Conservation (phyloP, 1,140 invertebrate species). For the Drosophila melanica region DNA sequence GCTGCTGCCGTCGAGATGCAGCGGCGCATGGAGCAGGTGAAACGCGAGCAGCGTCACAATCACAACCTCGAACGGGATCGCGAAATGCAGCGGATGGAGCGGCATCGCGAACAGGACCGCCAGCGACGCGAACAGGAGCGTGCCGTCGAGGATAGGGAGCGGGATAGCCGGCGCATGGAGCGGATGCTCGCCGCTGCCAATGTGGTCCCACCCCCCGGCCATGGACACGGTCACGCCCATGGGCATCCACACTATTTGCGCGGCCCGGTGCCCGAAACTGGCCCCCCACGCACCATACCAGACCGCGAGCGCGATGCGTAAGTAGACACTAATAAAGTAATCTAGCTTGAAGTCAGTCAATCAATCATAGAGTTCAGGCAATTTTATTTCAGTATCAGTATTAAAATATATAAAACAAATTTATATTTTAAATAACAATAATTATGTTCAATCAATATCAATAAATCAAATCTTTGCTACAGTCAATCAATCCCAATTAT, state of each 20-base stretch:
- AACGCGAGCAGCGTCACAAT: conserved; percentile 67
- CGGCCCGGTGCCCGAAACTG: conserved; percentile 59
- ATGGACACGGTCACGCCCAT: conserved; percentile 45
- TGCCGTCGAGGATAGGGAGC: conserved; percentile 75
- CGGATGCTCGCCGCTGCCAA: conserved; percentile 60
- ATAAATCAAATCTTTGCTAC: no score
- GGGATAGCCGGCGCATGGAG: conserved; percentile 72
- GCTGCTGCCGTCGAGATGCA: conserved; percentile 60
- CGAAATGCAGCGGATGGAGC: conserved; percentile 63
- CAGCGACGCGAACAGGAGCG: conserved; percentile 80
- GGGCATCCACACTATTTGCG: conserved; percentile 65
- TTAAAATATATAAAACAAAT: no score
- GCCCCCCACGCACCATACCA: conserved; percentile 77
- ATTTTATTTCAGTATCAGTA: no score
- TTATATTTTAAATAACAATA: no score
- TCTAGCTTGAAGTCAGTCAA: background rate
- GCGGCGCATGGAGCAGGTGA: conserved; percentile 66
- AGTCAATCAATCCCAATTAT: no score
- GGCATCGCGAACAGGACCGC: conserved; percentile 67
- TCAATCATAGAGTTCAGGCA: no score
- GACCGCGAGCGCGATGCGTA: conserved; percentile 79
- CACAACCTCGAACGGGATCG: conserved; percentile 65
- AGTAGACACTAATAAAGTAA: conserved; percentile 36
- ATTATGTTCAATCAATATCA: no score
- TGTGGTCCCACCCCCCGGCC: conserved; percentile 41